Conservation (phyloP, 2,113 vertebrate genomes). For the Catharus bicknelli region DNA sequence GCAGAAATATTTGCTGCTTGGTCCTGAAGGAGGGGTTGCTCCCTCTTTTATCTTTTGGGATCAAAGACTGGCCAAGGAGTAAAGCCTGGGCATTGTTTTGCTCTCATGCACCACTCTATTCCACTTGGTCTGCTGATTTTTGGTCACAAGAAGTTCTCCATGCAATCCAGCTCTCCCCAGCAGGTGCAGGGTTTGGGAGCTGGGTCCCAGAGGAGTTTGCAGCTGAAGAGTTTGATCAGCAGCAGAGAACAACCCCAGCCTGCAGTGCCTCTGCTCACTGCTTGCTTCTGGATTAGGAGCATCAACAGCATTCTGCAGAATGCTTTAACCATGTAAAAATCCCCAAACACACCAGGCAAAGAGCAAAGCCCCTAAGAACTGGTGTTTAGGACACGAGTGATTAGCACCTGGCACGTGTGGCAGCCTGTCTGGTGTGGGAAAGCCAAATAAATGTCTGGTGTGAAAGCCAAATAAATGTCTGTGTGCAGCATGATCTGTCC, state of each 20-base stretch:
- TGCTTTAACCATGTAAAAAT: not conserved
- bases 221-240: not conserved
- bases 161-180: not conserved
- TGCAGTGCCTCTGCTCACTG: not conserved
- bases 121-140: not conserved
- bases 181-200: not conserved
- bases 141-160: not conserved
- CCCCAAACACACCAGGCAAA: not conserved
- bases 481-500: not conserved
- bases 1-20: not conserved
- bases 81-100: not conserved
- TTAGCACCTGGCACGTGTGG: not conserved
- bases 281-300: not conserved
- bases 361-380: not conserved
- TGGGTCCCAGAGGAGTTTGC: not conserved
- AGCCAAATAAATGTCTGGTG: not conserved
- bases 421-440: not conserved
- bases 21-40: not conserved
- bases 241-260: not conserved
- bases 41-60: not conserved
- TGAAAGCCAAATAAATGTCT: not conserved
- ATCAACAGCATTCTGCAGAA: not conserved
- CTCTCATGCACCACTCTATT: not conserved
- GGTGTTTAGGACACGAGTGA: not conserved
- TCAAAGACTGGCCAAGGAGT: not conserved